Percentiles rank a stretch among this genome's conserved stretches.
These are phyloP conservation scores for Meda fulgida DNA, from an alignment of 2,797 vertebrate species.

Conservation along the genomic window DNA sequence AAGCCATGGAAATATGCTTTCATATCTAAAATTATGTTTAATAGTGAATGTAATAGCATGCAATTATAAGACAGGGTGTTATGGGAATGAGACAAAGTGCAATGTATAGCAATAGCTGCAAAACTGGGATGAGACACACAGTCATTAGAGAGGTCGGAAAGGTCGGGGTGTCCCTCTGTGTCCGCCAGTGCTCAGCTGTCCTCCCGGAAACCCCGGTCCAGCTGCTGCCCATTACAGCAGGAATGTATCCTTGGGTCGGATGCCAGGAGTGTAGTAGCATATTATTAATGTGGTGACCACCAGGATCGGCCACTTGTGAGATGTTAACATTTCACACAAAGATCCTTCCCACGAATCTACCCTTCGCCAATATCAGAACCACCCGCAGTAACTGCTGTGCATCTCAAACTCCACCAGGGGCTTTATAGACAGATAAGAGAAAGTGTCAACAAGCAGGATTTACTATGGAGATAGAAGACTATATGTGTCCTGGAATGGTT, in stretches of 20 bases:
- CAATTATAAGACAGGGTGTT: neutral
- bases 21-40: constrained; percentile 11
- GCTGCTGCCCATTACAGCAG: constrained; percentile 82
- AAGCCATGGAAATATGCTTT: constrained; percentile 16
- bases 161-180: constrained; percentile 68
- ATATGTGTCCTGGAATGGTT: constrained; percentile 6
- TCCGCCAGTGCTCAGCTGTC: constrained; percentile 77
- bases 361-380: constrained; percentile 50
- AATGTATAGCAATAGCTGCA: constrained; percentile 3
- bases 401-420: constrained; percentile 66
- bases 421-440: constrained; percentile 30
- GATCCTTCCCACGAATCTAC: constrained; percentile 74
- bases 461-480: constrained; percentile 45
- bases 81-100: constrained; percentile 11
- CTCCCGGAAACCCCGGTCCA: constrained; percentile 77
- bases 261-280: constrained; percentile 75
- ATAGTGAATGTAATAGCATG: constrained; percentile 27
- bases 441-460: constrained; percentile 57
- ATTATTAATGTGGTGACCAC: constrained; percentile 77
- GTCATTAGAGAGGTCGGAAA: constrained; percentile 37
- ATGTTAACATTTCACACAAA: constrained; percentile 78
- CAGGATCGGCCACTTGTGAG: constrained; percentile 74
- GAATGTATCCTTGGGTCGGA: constrained; percentile 81
- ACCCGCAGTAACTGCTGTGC: constrained; percentile 70
- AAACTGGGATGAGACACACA: constrained; percentile 22